Evolutionary conservation across 1,140 invertebrate genomes (phyloP), one percentile per base, ranked within the genome.

Genomic region (Sycophila sp.): DNA sequence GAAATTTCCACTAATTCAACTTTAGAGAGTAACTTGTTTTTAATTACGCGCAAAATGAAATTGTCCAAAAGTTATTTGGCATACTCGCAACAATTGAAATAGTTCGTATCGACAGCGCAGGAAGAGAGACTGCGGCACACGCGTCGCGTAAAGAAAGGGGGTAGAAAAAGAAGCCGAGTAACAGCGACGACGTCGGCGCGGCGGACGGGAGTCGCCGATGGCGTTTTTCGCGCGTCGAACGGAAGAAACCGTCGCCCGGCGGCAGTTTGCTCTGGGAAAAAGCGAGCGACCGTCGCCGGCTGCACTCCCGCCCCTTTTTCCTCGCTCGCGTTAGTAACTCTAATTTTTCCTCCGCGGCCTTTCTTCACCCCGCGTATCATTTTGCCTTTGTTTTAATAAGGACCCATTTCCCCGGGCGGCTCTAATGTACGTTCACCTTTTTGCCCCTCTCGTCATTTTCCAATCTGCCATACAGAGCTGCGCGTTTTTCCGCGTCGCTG

Each of bases 191-290:
- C n/a, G 7, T 13, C 32, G 45, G 11, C 55, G 62, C n/a, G 45
- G 15, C 60, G 24, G 13, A 11, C 42, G 42, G 42, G 24, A 47
- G 42, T 17, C 7, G 42, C 19, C 32, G 10, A 66, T 71, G 69
- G 63, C 58, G 58, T 73, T 74, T 66, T 68, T 72, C 56, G 67
- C 66, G 34, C 34, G 63, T 55, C 64, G 28, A 40, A 34, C 26
- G 42, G 49, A 65, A 65, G 45, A 63, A 63, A 51, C 60, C 1
- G 17, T 19, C 34, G 32, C 34, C 2, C 36, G n/a, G 19, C 24
- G 15, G 8, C 2, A 8, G 11, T 24, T 26, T 7, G 3, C 19
- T 13, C 40, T 26, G 26, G 51, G 64, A 66, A 66, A 56, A 66
- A 66, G 8, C 65, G 28, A 40, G n/a, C 53, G 8, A 53, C 64